Evolutionary conservation across 92 coral and sea anemone genomes (phyloP).

Genomic region (Parazoanthus darwini): DNA sequence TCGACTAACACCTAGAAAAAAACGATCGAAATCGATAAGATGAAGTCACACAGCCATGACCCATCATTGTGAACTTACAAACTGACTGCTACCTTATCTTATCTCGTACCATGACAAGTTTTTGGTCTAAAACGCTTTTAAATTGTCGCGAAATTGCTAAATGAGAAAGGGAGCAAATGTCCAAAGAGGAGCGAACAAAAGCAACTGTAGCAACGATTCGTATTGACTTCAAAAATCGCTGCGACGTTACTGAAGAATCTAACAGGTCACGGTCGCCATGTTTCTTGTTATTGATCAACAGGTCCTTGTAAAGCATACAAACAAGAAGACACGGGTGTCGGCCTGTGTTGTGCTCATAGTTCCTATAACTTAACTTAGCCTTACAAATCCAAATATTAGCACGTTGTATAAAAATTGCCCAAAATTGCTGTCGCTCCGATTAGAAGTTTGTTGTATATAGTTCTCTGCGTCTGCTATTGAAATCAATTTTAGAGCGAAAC

Average conservation of each 20-base stretch:
- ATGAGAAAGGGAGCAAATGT: background rate
- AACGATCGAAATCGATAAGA: background rate
- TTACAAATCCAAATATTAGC: background rate
- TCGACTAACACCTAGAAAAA: background rate
- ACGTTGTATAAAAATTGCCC: background rate
- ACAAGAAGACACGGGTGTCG: background rate
- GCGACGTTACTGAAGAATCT: background rate
- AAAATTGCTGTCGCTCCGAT: background rate
- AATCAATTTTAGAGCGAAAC: background rate
- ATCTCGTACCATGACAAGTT: background rate
- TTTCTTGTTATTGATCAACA: constrained; percentile 19
- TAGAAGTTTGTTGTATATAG: too few relatives aligned
- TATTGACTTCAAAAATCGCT: background rate
- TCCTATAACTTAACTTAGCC: background rate
- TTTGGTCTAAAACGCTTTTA: background rate
- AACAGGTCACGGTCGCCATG: constrained; percentile 19
- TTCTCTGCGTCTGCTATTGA: background rate
- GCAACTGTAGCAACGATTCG: background rate
- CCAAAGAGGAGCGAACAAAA: background rate
- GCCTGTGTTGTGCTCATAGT: background rate
- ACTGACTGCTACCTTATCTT: background rate
- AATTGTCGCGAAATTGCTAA: background rate
- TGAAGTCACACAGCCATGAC: background rate
- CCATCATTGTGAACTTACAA: background rate
- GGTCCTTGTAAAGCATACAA: constrained; percentile 12